These are phyloP conservation scores for Corvus hawaiiensis DNA, from an alignment of 2,113 vertebrate genomes.

Conservation along the genomic window DNA sequence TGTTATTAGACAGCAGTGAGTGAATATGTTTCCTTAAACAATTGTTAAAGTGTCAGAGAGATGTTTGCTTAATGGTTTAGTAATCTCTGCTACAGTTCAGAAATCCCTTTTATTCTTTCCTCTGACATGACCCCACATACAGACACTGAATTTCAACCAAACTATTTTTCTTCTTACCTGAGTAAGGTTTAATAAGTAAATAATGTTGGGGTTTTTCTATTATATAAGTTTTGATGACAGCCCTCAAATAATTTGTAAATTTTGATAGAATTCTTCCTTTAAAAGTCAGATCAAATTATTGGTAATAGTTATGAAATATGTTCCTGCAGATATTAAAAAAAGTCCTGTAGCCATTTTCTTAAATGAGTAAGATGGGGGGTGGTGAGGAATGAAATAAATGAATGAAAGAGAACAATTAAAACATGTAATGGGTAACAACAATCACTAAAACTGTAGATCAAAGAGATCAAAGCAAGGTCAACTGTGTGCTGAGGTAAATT, in stretches of 20 bases:
- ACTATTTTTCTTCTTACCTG: background rate
- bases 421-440: background rate
- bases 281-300: background rate
- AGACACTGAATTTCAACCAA: background rate
- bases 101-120: background rate
- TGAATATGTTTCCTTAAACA: background rate
- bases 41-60: background rate
- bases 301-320: background rate
- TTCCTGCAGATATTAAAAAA: background rate
- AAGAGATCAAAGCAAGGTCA: background rate
- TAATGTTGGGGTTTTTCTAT: background rate
- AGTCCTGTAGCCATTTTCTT: background rate
- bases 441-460: background rate
- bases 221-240: background rate
- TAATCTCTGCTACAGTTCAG: background rate
- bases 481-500: background rate
- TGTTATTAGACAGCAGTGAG: background rate
- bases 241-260: background rate
- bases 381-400: background rate
- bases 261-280: background rate
- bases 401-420: background rate
- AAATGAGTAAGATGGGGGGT: fast-evolving
- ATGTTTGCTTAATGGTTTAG: background rate
- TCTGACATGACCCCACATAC: background rate
- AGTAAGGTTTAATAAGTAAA: background rate